These are phyloP conservation scores for Acanthurus leucopareius DNA, from an alignment of 2,797 vertebrate genomes.

Conservation along the genomic window DNA sequence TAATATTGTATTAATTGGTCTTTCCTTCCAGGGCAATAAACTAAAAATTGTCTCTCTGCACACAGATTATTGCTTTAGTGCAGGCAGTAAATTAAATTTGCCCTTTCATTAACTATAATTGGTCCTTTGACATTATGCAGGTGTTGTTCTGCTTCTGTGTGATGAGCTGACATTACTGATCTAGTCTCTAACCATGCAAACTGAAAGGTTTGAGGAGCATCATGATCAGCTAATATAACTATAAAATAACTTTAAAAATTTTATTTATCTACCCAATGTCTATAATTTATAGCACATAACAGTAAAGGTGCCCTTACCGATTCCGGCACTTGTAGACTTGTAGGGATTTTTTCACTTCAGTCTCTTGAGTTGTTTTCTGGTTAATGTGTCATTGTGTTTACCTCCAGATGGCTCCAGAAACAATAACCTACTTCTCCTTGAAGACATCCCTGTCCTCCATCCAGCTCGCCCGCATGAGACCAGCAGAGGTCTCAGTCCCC, in stretches of 20 bases:
- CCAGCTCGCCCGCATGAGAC: neutral
- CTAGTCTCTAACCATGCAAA: neutral
- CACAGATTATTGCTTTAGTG: neutral
- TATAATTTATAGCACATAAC: neutral
- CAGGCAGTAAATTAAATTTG: neutral
- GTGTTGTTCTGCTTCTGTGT: neutral
- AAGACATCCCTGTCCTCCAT: neutral
- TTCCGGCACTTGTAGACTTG: neutral
- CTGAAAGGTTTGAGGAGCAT: neutral
- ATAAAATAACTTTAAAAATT: neutral
- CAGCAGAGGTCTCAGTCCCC: neutral
- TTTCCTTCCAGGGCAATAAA: too few relatives aligned
- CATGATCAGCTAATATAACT: neutral
- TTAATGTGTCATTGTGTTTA: neutral
- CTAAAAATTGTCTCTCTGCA: too few relatives aligned
- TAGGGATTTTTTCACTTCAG: too few relatives aligned
- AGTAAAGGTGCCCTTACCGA: neutral
- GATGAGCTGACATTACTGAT: neutral
- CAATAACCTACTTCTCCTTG: neutral
- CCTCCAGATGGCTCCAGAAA: slow-evolving; percentile 31
- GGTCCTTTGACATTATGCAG: neutral
- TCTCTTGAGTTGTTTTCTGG: neutral
- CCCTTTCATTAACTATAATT: neutral
- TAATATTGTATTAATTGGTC: too few relatives aligned
- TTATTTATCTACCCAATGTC: too few relatives aligned